These are phyloP conservation scores for Valencia hispanica DNA, from an alignment of 2,797 vertebrate species.

Conservation along the genomic window DNA sequence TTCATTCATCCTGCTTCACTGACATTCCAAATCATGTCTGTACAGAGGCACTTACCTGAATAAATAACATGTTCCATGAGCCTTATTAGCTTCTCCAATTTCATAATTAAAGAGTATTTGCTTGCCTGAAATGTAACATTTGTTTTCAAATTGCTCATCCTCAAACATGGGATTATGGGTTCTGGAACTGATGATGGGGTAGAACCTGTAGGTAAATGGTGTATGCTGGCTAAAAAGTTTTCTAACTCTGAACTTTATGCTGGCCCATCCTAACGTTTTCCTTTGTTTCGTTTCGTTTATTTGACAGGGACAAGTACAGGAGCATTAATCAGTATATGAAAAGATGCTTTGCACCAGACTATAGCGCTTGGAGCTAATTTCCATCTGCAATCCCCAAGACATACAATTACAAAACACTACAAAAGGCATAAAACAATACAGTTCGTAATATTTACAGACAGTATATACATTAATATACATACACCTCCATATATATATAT, in stretches of 20 bases:
- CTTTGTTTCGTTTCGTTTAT: too few relatives aligned
- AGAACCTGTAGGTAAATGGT: conserved; percentile 27
- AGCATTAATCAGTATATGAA: too few relatives aligned
- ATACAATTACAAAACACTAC: too few relatives aligned
- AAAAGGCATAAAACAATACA: too few relatives aligned
- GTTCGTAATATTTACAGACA: too few relatives aligned
- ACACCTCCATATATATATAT: too few relatives aligned
- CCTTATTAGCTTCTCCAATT: conserved; percentile 48
- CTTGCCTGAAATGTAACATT: conserved; percentile 25
- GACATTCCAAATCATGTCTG: conserved; percentile 26
- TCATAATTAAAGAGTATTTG: conserved; percentile 45
- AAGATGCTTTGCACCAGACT: too few relatives aligned
- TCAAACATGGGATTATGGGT: conserved; percentile 42
- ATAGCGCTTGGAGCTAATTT: too few relatives aligned
- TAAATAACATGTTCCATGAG: conserved; percentile 15
- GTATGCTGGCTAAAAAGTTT: conserved; percentile 23
- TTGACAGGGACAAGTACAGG: too few relatives aligned
- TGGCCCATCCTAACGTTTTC: conserved; percentile 13
- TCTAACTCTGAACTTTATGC: conserved; percentile 31
- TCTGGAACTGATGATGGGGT: conserved; percentile 46
- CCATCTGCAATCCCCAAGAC: too few relatives aligned
- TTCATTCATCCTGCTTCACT: conserved; percentile 32
- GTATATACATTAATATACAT: too few relatives aligned
- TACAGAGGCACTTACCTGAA: conserved; percentile 21
- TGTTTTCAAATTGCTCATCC: conserved; percentile 33